Conservation (phyloP, 2,113 vertebrate genomes). For the Grallaria varia region DNA sequence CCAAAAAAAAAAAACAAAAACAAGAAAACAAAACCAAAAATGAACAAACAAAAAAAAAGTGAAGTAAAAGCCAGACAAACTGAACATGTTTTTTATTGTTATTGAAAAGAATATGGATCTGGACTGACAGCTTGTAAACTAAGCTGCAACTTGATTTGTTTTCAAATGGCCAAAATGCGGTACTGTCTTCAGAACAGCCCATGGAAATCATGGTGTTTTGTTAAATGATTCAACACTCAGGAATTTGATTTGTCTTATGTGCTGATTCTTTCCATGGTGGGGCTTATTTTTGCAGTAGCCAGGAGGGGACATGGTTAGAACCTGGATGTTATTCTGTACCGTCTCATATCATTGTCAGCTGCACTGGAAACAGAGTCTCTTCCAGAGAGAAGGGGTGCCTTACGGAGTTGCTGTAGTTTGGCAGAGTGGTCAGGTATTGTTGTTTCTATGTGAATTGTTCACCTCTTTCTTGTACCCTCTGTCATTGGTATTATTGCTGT, state of each 20-base stretch:
- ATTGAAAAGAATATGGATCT: slow-evolving; percentile 30
- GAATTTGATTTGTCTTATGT: neutral
- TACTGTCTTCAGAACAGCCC: neutral
- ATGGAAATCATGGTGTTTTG: neutral
- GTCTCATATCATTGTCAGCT: neutral
- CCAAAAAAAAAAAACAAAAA: too few relatives aligned
- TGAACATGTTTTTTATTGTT: slow-evolving; percentile 52
- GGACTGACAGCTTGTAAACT: slow-evolving; percentile 42
- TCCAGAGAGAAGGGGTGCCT: neutral
- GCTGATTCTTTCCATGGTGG: neutral
- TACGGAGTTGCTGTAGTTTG: neutral
- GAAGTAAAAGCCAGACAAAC: slow-evolving; percentile 21
- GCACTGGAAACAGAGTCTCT: neutral
- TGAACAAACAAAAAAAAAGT: slow-evolving; percentile 32
- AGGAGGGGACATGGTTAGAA: neutral
- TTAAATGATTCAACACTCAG: neutral
- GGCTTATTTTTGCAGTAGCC: neutral
- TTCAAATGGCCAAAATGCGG: slow-evolving; percentile 9
- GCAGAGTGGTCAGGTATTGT: neutral
- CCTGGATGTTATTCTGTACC: neutral
- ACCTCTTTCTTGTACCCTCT: neutral
- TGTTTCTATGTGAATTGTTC: neutral
- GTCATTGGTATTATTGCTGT: neutral
- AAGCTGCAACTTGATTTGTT: slow-evolving; percentile 24
- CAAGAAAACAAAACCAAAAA: too few relatives aligned